Evolutionary conservation across 1,140 invertebrate genomes (phyloP), one percentile per base, ranked within the genome.

Genomic region (Drosophila orena): DNA sequence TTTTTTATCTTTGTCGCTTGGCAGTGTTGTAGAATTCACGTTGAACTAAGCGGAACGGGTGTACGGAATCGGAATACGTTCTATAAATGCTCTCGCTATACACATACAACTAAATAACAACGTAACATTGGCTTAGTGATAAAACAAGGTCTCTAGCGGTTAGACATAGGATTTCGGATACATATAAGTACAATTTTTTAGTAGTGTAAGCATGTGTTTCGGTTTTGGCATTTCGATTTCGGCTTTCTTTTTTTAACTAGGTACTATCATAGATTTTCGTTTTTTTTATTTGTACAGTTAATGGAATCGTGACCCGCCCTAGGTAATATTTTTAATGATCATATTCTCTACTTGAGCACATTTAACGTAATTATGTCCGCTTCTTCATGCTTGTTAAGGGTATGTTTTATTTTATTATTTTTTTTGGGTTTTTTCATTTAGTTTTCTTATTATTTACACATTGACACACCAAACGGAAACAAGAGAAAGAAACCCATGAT

Each of bases 241-340:
- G 34, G 15, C 58, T 53, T 20, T 22, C 35, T 30, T 77, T 3
- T 3, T 57, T 66, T 47, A 54, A 35, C 49, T 54, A 38, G 34
- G 34, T 46, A 37, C 50, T 66, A 30, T 77, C 62, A 43, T 57
- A 55, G 12, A 34, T 53, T 50, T 44, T 42, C 10, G 2, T 75
- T 43, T 22, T 17, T 17, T 70, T 70, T 78, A 61, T 84, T 85
- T 85, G 81, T 85, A 85, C 81, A 85, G 66, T 81, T 68, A 85
- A 85, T 85, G 73, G 73, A 85, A 80, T 77, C 44, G 64, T 56
- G 52, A 70, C 64, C 64, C 49, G 42, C 66, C 64, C 65, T 68
- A 56, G 17, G 62, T 69, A 50, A 69, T 69, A 70, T 69, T 38
- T 53, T 44, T 70, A 70, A 47, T n/a, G 50, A 70, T 70, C 66